These are phyloP conservation scores for Anorthoa munda DNA, from an alignment of 2,888 invertebrate genomes.

Conservation along the genomic window DNA sequence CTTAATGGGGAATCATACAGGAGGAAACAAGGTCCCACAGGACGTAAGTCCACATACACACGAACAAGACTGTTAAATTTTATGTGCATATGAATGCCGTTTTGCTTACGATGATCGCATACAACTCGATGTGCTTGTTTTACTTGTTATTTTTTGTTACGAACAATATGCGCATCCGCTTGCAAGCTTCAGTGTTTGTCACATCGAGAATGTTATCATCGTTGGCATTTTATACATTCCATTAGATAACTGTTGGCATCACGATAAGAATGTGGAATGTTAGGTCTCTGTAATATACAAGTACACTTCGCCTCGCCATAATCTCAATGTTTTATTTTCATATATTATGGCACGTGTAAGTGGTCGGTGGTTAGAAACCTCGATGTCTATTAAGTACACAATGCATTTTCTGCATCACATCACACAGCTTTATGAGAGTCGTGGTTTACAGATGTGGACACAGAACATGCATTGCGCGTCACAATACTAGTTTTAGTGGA, in stretches of 20 bases:
- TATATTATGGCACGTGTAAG: constrained; percentile 72
- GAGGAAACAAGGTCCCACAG: constrained; percentile 92
- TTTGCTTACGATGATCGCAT: constrained; percentile 86
- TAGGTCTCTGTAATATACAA: constrained; percentile 84
- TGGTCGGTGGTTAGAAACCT: constrained; percentile 76
- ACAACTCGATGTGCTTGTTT: constrained; percentile 88
- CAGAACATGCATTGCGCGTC: constrained; percentile 88
- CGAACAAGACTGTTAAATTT: constrained; percentile 61
- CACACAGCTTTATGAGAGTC: constrained; percentile 69
- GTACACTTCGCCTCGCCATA: constrained; percentile 70
- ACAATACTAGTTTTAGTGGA: constrained; percentile 89
- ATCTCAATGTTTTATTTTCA: constrained; percentile 68
- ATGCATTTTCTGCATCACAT: constrained; percentile 85
- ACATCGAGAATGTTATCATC: constrained; percentile 90
- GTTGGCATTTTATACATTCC: constrained; percentile 77
- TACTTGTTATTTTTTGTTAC: constrained; percentile 76
- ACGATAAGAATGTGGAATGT: constrained; percentile 80
- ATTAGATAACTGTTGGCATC: constrained; percentile 75
- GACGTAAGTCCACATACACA: constrained; percentile 91
- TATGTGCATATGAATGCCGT: constrained; percentile 72
- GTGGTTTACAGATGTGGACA: constrained; percentile 78
- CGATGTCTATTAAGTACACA: constrained; percentile 77
- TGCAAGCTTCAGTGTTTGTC: constrained; percentile 86
- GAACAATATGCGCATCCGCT: constrained; percentile 83
- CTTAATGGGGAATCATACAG: constrained; percentile 89